Base-by-base conservation (phyloP, 2,113 vertebrate species). In the Malurus melanocephalus region DNA sequence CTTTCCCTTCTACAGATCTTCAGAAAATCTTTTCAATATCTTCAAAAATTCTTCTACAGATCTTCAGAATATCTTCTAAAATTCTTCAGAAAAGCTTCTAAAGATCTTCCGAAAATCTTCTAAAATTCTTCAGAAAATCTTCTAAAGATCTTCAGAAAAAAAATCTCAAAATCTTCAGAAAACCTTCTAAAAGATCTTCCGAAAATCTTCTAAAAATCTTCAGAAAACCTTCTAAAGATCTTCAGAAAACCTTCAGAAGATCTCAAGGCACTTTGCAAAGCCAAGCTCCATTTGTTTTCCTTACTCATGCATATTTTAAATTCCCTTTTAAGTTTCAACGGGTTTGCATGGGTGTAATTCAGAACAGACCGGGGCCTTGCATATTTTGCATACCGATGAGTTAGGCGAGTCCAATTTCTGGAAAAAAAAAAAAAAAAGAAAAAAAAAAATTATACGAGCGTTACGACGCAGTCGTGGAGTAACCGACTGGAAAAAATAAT, bases 221-320 rank as follows among this genome's bases (percentile, higher is more conserved):
- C 38, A 38, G 38, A 38, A 38, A 38, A 38, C 38, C 38, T 64
- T 38, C 24, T 32, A 13, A 42, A 35, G 61, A 30, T 40, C 40
- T 48, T 40, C 69, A 67, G 30, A 80, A 80, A 74, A 55, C 6
- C 56, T 87, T 38, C 71, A 35, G 1, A 72, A 60, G 68, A 22
- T 48, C 79, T 77, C 79, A 10, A 80, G 64, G 59, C 7, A 1
- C 55, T 74, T 55, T 43, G 52, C 56, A 76, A 74, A 80, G 24
- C 6, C 35, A 90, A 67, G 35, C 64, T 82, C 35, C 67, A 9
- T 62, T 93, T 40, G 40, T 66, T 87, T 80, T 33, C 79, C 89
- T 94, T 89, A 75, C 89, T 93, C 89, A 80, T 66, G 80, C 76
- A 77, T 80, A 86, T 91, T 93, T 94, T 71, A 91, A 89, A 89